Evolutionary conservation across 2,113 vertebrate genomes (phyloP).

Genomic region (Actenoides hombroni): DNA sequence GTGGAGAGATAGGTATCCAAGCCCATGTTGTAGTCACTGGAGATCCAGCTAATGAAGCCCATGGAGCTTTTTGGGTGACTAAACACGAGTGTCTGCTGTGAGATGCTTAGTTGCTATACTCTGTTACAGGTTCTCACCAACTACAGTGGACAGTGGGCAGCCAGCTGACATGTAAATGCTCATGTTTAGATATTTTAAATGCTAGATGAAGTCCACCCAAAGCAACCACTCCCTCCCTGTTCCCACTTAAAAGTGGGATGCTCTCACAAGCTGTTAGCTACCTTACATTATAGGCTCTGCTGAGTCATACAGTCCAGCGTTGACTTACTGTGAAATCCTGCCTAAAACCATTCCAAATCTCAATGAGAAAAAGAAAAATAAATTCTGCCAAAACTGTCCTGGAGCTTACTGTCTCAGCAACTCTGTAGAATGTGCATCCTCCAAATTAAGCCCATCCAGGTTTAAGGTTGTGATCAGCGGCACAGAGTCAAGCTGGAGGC

Average conservation of each 20-base stretch:
- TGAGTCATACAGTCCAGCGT: neutral
- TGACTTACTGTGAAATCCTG: constrained; percentile 7
- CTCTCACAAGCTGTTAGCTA: constrained; percentile 40
- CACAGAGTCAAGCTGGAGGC: too few relatives aligned
- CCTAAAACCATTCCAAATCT: neutral
- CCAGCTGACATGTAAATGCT: neutral
- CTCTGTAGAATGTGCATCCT: neutral
- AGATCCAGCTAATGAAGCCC: neutral
- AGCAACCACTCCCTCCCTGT: neutral
- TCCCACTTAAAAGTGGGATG: neutral
- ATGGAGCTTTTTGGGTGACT: neutral
- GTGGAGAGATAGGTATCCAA: neutral
- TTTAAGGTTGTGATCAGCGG: too few relatives aligned
- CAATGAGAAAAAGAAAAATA: neutral
- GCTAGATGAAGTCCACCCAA: neutral
- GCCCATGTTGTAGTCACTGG: neutral
- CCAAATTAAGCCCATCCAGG: neutral
- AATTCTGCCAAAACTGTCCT: neutral
- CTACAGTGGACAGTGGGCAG: neutral
- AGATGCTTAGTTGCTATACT: neutral
- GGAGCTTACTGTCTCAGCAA: neutral
- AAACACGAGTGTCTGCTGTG: neutral
- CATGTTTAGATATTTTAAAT: constrained; percentile 21
- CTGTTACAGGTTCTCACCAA: neutral
- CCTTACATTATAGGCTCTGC: neutral